phyloP scores from a whole-genome alignment of 2,797 vertebrate species.

The Miichthys miiuy region DNA sequence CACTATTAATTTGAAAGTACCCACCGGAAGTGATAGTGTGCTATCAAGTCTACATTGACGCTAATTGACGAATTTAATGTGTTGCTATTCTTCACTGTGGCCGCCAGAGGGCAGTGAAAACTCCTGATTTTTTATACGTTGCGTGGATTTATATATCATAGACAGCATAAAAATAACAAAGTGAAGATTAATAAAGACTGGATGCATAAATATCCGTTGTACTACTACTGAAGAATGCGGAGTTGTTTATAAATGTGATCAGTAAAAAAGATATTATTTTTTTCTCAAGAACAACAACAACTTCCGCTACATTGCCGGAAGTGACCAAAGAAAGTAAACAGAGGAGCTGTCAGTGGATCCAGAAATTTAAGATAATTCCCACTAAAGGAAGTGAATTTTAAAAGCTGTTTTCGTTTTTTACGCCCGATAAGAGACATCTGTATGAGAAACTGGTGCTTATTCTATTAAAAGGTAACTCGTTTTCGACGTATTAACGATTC shows the following conservation, averaged over 20 bases:
- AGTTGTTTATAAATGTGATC: background rate
- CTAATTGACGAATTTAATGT: background rate
- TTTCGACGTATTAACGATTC: fast-evolving
- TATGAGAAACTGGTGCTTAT: constrained; percentile 3
- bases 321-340: constrained; percentile 77
- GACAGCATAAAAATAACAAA: background rate
- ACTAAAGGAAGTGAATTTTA: background rate
- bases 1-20: background rate
- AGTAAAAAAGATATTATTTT: fast-evolving
- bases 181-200: background rate
- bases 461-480: constrained; percentile 53
- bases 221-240: fast-evolving
- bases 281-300: background rate
- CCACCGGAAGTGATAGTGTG: background rate
- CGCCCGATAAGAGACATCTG: fast-evolving
- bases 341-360: constrained; percentile 35
- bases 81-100: background rate
- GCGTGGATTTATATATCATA: too few relatives aligned
- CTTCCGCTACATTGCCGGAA: constrained; percentile 64
- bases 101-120: background rate
- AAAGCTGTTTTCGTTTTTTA: background rate
- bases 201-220: fast-evolving
- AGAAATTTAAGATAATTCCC: constrained; percentile 26
- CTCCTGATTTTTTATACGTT: fast-evolving
- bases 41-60: background rate